Evolutionary conservation across 2,797 vertebrate species (phyloP), one percentile per base, ranked within the genome.

Genomic region (Sparus aurata): DNA sequence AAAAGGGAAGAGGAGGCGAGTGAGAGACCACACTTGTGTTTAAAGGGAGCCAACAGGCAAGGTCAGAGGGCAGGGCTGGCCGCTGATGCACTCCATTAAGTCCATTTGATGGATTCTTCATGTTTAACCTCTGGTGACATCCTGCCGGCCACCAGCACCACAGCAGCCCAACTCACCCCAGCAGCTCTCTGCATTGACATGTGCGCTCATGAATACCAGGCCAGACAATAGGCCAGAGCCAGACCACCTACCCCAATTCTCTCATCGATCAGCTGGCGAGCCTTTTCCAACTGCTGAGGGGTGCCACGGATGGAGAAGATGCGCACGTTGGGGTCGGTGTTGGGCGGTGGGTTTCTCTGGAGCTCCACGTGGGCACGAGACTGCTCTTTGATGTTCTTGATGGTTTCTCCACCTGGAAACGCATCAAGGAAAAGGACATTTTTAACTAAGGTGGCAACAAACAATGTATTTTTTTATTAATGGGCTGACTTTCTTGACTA

Each of bases 301-400:
- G 97, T 87, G 4, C 98, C 98, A 58, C 98, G 92, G 94, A 99
- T 98, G 92, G 97, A 98, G 94, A 99, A 99, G 93, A 99, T 95
- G 80, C 98, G 96, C 43, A 99, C 94, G 3, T 93, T 95, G 43
- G 98, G 98, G 92, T 99, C 98, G 1, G 98, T 99, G 95, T 96
- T 98, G 0, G 97, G 97, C 2, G 98, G 98, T 0, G 98, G 98
- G 86, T 98, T 99, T 85, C 98, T 96, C 95, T 99, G 98, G 1
- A 99, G 97, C 94, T 99, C 98, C 93, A 99, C 98, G 0, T 99
- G 97, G 0, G 98, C 98, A 22, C 98, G 97, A 0, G 98, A 99
- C 91, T 99, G 98, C 93, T 99, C 97, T 85, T 99, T 99, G 92
- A 99, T 99, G 95, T 96, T 98, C 91, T 99, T 99, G 94, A 99